These are phyloP conservation scores for Lycophotia porphyrea DNA, from an alignment of 2,888 invertebrate species.

Conservation along the genomic window DNA sequence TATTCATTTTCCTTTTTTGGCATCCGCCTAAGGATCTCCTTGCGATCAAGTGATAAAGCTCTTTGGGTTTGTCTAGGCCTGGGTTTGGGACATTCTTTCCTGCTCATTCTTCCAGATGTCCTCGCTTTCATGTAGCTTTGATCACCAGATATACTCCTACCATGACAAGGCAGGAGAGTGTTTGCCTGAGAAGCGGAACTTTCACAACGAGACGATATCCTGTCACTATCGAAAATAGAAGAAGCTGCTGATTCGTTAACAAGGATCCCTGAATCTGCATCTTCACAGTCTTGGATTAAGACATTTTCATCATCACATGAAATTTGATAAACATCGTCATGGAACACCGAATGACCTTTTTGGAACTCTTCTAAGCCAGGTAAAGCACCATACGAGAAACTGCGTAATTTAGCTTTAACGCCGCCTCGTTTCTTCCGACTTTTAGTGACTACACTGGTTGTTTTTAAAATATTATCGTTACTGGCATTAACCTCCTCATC, in stretches of 20 bases:
- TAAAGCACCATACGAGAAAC: conserved; percentile 94
- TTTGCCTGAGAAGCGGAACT: conserved; percentile 88
- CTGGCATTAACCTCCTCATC: conserved; percentile 75
- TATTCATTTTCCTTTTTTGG: conserved; percentile 82
- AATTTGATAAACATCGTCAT: conserved; percentile 89
- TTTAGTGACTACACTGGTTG: conserved; percentile 77
- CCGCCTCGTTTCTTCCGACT: conserved; percentile 85
- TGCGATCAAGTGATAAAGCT: conserved; percentile 89
- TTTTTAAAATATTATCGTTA: conserved; percentile 79
- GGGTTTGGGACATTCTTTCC: conserved; percentile 79
- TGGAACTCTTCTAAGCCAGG: conserved; percentile 93
- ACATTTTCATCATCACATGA: conserved; percentile 89
- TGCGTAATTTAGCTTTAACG: conserved; percentile 90
- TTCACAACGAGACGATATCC: conserved; percentile 88
- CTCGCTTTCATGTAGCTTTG: conserved; percentile 84
- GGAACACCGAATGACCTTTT: conserved; percentile 91
- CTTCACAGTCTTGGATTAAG: conserved; percentile 91
- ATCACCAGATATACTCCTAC: conserved; percentile 88
- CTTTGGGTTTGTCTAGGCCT: conserved; percentile 86
- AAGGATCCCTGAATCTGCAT: conserved; percentile 94
- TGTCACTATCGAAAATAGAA: conserved; percentile 91
- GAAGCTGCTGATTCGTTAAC: conserved; percentile 93
- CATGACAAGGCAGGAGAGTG: conserved; percentile 82
- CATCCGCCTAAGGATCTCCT: conserved; percentile 88
- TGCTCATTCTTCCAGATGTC: conserved; percentile 83